These are phyloP conservation scores for Caenorhabditis sulstoni DNA, from an alignment of 2,888 invertebrate genomes.

Conservation along the genomic window DNA sequence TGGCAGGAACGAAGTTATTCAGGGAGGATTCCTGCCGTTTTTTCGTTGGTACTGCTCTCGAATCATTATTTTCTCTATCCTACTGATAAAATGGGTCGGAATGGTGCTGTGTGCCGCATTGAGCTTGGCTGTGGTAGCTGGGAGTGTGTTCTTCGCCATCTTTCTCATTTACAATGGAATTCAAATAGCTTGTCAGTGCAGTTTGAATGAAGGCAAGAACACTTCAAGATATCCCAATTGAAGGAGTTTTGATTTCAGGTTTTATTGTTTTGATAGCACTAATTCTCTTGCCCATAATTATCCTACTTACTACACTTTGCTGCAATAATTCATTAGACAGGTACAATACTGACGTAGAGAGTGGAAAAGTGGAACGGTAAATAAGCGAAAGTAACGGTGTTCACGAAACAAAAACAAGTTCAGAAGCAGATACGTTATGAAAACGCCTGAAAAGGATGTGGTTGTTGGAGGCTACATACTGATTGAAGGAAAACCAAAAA, in stretches of 20 bases:
- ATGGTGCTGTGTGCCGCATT: slow-evolving; percentile 67
- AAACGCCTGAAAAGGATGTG: slow-evolving; percentile 66
- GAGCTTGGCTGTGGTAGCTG: slow-evolving; percentile 65
- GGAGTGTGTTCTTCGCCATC: slow-evolving; percentile 68
- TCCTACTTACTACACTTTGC: slow-evolving; percentile 70
- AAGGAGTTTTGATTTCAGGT: slow-evolving; percentile 11
- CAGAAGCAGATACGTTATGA: slow-evolving; percentile 62
- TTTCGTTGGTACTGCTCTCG: slow-evolving; percentile 60
- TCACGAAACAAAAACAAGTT: not conserved
- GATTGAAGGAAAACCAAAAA: slow-evolving; percentile 54
- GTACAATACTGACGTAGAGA: slow-evolving; percentile 67
- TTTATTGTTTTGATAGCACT: slow-evolving; percentile 55
- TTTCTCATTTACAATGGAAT: slow-evolving; percentile 72
- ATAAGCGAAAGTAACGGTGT: not conserved
- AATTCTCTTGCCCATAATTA: slow-evolving; percentile 59
- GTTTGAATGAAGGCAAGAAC: slow-evolving; percentile 68
- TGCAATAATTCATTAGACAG: slow-evolving; percentile 73
- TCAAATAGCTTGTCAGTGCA: slow-evolving; percentile 69
- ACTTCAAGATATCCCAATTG: slow-evolving; percentile 3
- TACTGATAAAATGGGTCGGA: slow-evolving; percentile 64
- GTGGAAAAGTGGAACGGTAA: slow-evolving; percentile 59
- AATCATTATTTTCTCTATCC: slow-evolving; percentile 49
- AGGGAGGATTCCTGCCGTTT: slow-evolving; percentile 49
- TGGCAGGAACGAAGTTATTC: slow-evolving; percentile 3
- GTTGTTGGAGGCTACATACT: slow-evolving; percentile 68